Percentiles rank a stretch among this genome's conserved stretches.
Evolutionary conservation across 2,888 invertebrate species (phyloP).

Genomic region (Drosophila mimica): DNA sequence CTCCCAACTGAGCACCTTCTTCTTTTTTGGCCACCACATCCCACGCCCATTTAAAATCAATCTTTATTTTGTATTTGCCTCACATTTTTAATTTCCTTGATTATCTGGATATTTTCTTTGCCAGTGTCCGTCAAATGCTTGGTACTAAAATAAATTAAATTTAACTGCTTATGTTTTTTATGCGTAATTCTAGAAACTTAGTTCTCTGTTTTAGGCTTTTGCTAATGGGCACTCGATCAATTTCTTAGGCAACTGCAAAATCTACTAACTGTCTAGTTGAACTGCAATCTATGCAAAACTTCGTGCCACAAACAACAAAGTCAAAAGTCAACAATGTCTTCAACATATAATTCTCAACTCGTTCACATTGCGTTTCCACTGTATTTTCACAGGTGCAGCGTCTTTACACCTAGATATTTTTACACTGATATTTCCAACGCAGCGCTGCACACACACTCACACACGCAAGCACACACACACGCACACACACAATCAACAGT

Average conservation of each 20-base stretch:
- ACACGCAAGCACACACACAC: slow-evolving; percentile 19
- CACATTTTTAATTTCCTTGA: not conserved
- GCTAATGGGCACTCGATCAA: slow-evolving; percentile 37
- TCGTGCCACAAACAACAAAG: slow-evolving; percentile 9
- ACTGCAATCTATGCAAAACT: slow-evolving; percentile 25
- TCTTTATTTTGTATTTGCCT: not conserved
- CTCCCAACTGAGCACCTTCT: slow-evolving; percentile 40
- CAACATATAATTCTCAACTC: slow-evolving; percentile 10
- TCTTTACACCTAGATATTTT: not conserved
- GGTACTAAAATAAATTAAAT: slow-evolving; percentile 21
- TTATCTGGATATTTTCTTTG: not conserved
- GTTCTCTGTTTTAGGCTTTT: slow-evolving; percentile 38
- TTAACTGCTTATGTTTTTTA: slow-evolving; percentile 20
- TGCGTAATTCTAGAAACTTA: slow-evolving; percentile 47
- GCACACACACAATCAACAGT: slow-evolving; percentile 18
- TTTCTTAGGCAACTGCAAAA: slow-evolving; percentile 42
- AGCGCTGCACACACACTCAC: slow-evolving; percentile 16
- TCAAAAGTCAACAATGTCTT: slow-evolving; percentile 1
- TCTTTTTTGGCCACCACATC: slow-evolving; percentile 22
- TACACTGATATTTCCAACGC: slow-evolving; percentile 13
- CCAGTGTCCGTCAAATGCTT: slow-evolving; percentile 46
- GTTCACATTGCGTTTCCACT: slow-evolving; percentile 20
- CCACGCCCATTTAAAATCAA: slow-evolving; percentile 12
- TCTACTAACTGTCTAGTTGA: slow-evolving; percentile 35
- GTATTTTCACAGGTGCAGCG: slow-evolving; percentile 12